Percentiles rank a stretch among this genome's conserved stretches.
Evolutionary conservation across 2,888 invertebrate species (phyloP).

Genomic region (Zelleria hepariella): DNA sequence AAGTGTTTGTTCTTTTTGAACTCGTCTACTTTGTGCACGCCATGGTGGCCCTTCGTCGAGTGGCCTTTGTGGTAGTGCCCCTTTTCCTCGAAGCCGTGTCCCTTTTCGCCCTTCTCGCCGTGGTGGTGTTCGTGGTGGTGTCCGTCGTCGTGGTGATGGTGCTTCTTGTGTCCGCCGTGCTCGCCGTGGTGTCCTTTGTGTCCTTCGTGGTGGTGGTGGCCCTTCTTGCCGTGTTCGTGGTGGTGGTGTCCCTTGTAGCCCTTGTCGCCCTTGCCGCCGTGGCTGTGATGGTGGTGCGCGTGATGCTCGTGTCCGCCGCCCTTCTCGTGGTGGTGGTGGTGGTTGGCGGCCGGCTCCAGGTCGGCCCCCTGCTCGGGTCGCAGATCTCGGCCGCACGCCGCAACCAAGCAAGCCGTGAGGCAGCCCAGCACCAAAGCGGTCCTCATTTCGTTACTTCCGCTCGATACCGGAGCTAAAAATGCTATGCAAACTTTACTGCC

Average conservation of each 20-base stretch:
- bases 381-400: conserved; percentile 49
- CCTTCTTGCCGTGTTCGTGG: conserved; percentile 77
- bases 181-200: conserved; percentile 74
- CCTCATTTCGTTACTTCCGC: conserved; percentile 33
- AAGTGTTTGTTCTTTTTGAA: conserved; percentile 88
- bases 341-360: conserved; percentile 63
- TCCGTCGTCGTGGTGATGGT: conserved; percentile 76
- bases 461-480: conserved; percentile 24
- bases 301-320: conserved; percentile 77
- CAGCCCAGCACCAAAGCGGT: conserved; percentile 39
- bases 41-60: conserved; percentile 87
- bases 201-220: conserved; percentile 79
- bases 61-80: conserved; percentile 87
- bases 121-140: conserved; percentile 75
- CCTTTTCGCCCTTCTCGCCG: conserved; percentile 76
- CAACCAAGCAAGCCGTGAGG: conserved; percentile 48
- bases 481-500: conserved; percentile 32
- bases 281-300: conserved; percentile 73
- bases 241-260: conserved; percentile 78
- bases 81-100: conserved; percentile 63
- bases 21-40: conserved; percentile 86
- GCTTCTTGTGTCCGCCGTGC: conserved; percentile 74
- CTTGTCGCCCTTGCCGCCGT: conserved; percentile 79
- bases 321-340: conserved; percentile 46
- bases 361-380: conserved; percentile 62